Percentiles rank a stretch among this genome's conserved stretches.
phyloP scores from a whole-genome alignment of 2,888 invertebrate genomes.

The Nematopogon swammerdamellus region DNA sequence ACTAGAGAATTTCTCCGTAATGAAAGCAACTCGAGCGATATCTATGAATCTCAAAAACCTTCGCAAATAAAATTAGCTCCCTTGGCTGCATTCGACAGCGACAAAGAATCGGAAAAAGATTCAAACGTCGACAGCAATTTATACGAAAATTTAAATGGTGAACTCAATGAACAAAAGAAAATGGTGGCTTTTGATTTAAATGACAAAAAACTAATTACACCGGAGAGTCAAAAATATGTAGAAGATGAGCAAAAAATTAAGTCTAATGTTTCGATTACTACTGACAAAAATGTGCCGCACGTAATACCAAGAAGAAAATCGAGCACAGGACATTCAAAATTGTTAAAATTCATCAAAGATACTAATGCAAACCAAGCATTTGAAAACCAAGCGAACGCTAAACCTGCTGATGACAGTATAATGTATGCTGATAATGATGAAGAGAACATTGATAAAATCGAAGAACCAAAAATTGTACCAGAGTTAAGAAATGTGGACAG shows the following conservation, averaged over 20 bases:
- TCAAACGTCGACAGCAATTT: no score
- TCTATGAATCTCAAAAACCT: background rate
- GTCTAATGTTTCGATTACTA: no score
- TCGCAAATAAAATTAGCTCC: background rate
- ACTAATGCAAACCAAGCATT: background rate
- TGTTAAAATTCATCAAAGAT: background rate
- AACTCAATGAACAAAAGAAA: background rate
- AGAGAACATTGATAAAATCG: background rate
- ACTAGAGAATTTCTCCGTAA: background rate
- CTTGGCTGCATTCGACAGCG: background rate
- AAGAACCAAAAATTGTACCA: background rate
- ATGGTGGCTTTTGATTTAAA: background rate
- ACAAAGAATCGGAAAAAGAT: background rate
- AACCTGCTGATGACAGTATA: no score
- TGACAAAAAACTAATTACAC: background rate
- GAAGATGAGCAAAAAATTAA: no score
- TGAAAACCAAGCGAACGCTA: no score
- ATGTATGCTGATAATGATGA: background rate
- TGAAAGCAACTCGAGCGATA: background rate
- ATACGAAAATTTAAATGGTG: background rate
- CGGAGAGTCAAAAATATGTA: no score
- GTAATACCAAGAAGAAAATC: background rate
- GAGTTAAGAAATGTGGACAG: background rate
- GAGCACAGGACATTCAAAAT: background rate
- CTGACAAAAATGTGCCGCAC: background rate